phyloP scores from a whole-genome alignment of 2,888 invertebrate genomes.

The Chalcis sispes region DNA sequence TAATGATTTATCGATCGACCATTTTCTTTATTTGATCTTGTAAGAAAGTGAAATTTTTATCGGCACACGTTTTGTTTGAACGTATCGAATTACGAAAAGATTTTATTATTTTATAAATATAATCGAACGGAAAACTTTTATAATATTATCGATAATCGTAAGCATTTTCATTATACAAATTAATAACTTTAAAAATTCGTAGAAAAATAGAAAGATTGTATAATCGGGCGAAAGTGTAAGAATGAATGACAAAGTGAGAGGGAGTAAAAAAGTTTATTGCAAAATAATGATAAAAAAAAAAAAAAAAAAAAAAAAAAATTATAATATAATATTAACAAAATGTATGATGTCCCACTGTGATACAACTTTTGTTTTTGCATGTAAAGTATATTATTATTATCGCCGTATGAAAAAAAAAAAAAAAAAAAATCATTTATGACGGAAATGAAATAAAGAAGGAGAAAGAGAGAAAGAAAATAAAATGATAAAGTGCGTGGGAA shows the following conservation, averaged over 20 bases:
- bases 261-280: slow-evolving; percentile 31
- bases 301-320: slow-evolving; percentile 62
- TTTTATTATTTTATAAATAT: no score
- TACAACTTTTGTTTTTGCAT: slow-evolving; percentile 75
- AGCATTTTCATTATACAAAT: no score
- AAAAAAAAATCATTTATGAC: slow-evolving; percentile 61
- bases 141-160: no score
- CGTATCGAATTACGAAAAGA: no score
- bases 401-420: slow-evolving; percentile 69
- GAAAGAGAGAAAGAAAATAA: slow-evolving; percentile 4
- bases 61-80: no score
- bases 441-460: slow-evolving; percentile 4
- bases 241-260: not conserved
- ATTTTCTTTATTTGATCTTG: no score
- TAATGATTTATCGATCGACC: no score
- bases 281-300: slow-evolving; percentile 19
- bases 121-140: no score
- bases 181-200: no score
- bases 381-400: slow-evolving; percentile 73
- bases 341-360: slow-evolving; percentile 76
- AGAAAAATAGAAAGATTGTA: no score
- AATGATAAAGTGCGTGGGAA: not conserved
- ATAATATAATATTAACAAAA: slow-evolving; percentile 71
- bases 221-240: not conserved
- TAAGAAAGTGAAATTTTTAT: no score